Evolutionary conservation across 2,113 vertebrate genomes (phyloP).

Genomic region (Rousettus leschenaultii): DNA sequence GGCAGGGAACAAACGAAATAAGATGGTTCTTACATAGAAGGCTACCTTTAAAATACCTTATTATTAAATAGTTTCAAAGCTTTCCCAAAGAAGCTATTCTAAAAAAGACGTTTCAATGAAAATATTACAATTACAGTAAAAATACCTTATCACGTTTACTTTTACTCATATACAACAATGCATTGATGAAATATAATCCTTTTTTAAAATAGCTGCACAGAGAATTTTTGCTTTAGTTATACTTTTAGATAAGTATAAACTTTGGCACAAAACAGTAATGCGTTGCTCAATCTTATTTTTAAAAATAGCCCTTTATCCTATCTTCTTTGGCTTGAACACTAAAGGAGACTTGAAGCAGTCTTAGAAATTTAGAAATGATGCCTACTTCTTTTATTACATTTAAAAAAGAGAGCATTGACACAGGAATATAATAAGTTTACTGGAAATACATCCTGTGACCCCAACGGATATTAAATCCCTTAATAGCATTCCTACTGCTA

Average conservation of each 20-base stretch:
- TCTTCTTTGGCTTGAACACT: neutral
- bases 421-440: neutral
- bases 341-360: neutral
- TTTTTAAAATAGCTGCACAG: neutral
- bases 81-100: neutral
- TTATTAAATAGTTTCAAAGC: neutral
- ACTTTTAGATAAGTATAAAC: neutral
- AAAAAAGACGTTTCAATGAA: neutral
- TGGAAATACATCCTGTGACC: neutral
- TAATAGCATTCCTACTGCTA: neutral
- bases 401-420: neutral
- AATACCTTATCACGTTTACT: neutral
- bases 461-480: neutral
- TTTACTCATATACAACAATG: neutral
- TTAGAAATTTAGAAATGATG: neutral
- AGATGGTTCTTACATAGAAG: neutral
- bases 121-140: neutral
- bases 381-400: neutral
- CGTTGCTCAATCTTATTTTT: neutral
- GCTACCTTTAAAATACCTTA: conserved; percentile 12
- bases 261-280: neutral
- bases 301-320: neutral
- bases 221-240: conserved; percentile 18
- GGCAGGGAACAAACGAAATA: neutral
- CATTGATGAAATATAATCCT: neutral